phyloP scores from a whole-genome alignment of 1,140 invertebrate genomes.

The Luehdorfia chinensis region DNA sequence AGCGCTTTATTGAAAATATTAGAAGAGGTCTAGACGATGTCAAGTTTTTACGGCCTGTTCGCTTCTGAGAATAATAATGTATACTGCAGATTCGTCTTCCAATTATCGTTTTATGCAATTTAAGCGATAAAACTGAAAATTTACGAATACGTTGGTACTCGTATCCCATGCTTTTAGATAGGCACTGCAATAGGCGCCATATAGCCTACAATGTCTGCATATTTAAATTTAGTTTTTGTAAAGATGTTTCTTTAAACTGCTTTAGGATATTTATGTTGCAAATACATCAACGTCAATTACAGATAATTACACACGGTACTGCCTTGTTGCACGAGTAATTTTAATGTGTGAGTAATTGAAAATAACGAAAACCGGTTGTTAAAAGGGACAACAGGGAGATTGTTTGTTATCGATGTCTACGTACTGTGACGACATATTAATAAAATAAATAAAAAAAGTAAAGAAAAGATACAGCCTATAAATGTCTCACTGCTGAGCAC shows the following conservation, averaged over 20 bases:
- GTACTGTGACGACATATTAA: no score
- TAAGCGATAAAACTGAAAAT: no score
- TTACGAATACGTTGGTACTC: no score
- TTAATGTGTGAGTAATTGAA: slow-evolving; percentile 18
- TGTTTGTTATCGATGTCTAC: slow-evolving; percentile 11
- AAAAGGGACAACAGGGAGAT: slow-evolving; percentile 12
- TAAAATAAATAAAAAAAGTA: no score
- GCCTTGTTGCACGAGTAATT: slow-evolving; percentile 9
- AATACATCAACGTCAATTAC: slow-evolving; percentile 17
- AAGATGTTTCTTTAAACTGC: not conserved
- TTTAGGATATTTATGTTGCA: slow-evolving; percentile 15
- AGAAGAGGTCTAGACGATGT: slow-evolving; percentile 50
- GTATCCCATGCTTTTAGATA: no score
- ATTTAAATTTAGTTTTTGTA: slow-evolving; percentile 1
- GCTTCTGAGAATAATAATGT: no score
- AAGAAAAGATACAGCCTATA: no score
- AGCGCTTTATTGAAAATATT: slow-evolving; percentile 61
- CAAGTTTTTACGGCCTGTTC: slow-evolving; percentile 42
- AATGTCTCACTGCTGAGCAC: no score
- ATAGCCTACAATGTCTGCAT: no score
- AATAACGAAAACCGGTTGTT: slow-evolving; percentile 15
- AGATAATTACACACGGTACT: slow-evolving; percentile 13
- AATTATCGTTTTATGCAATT: no score
- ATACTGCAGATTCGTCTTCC: no score
- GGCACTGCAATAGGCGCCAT: no score